phyloP scores from a whole-genome alignment of 2,797 vertebrate genomes.

The Notolepis coatsorum region DNA sequence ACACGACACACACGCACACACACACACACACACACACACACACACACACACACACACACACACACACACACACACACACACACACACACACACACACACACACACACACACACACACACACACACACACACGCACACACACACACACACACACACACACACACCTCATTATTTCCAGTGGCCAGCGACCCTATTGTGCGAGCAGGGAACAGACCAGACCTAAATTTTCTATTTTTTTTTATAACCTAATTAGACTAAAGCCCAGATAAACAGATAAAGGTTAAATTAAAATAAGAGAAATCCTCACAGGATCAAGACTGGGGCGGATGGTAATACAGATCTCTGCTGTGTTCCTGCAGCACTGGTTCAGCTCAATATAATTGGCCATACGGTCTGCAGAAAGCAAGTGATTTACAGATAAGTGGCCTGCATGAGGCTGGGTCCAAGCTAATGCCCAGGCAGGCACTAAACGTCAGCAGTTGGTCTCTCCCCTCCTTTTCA shows the following conservation, averaged over 20 bases:
- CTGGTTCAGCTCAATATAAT: conserved; percentile 71
- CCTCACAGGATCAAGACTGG: conserved; percentile 44
- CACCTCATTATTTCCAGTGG: conserved; percentile 19
- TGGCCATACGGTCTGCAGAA: conserved; percentile 64
- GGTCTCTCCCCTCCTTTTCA: conserved; percentile 52
- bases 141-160: conserved; percentile 25
- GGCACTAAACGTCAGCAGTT: conserved; percentile 60
- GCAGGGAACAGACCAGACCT: conserved; percentile 52
- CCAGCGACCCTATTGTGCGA: conserved; percentile 46
- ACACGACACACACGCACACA: not conserved
- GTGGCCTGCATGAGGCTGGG: conserved; percentile 74
- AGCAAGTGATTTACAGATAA: conserved; percentile 78
- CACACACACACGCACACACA: too few relatives aligned
- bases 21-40: not conserved
- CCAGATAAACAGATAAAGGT: conserved; percentile 58
- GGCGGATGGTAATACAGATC: conserved; percentile 57
- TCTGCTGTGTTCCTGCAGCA: conserved; percentile 64
- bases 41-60: not conserved
- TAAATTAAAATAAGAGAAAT: conserved; percentile 70
- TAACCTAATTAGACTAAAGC: conserved; percentile 60
- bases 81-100: conserved; percentile 6
- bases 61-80: conserved; percentile 42
- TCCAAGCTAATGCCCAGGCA: conserved; percentile 66
- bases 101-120: not conserved
- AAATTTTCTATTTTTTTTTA: too few relatives aligned